These are phyloP conservation scores for Ptychoptera contaminata DNA, from an alignment of 2,888 invertebrate genomes.

Conservation along the genomic window DNA sequence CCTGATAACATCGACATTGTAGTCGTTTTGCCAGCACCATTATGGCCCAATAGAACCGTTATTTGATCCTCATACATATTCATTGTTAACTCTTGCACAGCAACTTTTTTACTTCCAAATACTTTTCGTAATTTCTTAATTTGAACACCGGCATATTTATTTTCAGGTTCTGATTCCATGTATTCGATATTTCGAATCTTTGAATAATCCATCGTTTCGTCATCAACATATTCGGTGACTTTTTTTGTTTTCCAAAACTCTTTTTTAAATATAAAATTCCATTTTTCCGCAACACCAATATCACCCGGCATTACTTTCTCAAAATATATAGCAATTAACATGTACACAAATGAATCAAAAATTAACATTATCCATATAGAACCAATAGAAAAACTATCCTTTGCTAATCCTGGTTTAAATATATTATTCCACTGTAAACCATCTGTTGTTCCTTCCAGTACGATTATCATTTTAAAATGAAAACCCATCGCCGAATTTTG, in stretches of 20 bases:
- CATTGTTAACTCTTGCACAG: constrained; percentile 53
- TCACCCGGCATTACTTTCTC: constrained; percentile 79
- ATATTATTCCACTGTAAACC: constrained; percentile 40
- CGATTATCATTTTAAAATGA: constrained; percentile 38
- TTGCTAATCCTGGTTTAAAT: constrained; percentile 42
- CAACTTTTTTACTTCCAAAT: constrained; percentile 35
- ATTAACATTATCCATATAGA: constrained; percentile 52
- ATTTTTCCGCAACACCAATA: constrained; percentile 65
- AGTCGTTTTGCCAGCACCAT: constrained; percentile 85
- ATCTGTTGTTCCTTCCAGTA: constrained; percentile 46
- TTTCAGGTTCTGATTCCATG: constrained; percentile 32
- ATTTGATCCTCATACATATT: constrained; percentile 83
- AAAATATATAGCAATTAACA: constrained; percentile 64
- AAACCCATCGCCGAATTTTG: constrained; percentile 69
- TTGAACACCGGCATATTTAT: constrained; percentile 34
- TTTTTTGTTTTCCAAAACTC: constrained; percentile 35
- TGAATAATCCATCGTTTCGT: constrained; percentile 14
- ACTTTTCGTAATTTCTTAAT: constrained; percentile 37
- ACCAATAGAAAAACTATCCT: constrained; percentile 52
- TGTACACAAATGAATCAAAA: constrained; percentile 47
- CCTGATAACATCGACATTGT: too few species aligned
- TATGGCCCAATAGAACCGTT: constrained; percentile 65
- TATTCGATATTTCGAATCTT: constrained; percentile 3
- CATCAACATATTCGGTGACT: constrained; percentile 13
- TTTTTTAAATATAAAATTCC: constrained; percentile 58